These are phyloP conservation scores for Solenopsis invicta DNA, from an alignment of 1,140 invertebrate species.

Conservation along the genomic window DNA sequence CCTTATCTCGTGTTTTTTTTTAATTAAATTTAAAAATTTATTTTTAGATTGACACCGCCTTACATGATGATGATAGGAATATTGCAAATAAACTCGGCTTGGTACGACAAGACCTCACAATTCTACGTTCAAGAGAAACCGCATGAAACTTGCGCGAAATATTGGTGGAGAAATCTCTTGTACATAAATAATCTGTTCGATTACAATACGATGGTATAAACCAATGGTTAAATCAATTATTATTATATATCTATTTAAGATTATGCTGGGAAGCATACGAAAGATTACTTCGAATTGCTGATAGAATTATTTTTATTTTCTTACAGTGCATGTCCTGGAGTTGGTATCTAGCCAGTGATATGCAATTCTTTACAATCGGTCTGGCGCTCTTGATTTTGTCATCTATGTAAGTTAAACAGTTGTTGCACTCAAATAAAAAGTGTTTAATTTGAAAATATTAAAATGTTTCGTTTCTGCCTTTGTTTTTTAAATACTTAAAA, in stretches of 20 bases:
- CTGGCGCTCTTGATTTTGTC: constrained; percentile 87
- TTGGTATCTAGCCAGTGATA: constrained; percentile 94
- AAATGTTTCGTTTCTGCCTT: too few relatives aligned
- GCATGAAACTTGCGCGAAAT: constrained; percentile 87
- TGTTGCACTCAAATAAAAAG: too few relatives aligned
- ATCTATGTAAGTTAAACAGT: constrained; percentile 84
- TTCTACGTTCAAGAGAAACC: constrained; percentile 86
- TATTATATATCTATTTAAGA: not conserved
- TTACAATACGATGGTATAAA: constrained; percentile 85
- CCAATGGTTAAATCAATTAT: not conserved
- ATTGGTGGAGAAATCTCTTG: constrained; percentile 90
- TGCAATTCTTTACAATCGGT: constrained; percentile 91
- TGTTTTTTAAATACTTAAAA: too few relatives aligned
- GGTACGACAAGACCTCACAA: constrained; percentile 85
- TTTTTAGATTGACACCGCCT: constrained; percentile 84
- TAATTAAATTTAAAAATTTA: not conserved
- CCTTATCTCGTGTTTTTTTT: not conserved
- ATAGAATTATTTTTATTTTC: not conserved
- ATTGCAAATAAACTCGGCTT: constrained; percentile 86
- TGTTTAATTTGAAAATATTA: too few relatives aligned
- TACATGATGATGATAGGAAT: constrained; percentile 87
- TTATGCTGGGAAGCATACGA: not conserved
- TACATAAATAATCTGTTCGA: constrained; percentile 89
- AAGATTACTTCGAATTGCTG: not conserved
- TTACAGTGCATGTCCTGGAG: constrained; percentile 92